phyloP scores from a whole-genome alignment of 1,140 invertebrate genomes.

The Nasonia giraulti region DNA sequence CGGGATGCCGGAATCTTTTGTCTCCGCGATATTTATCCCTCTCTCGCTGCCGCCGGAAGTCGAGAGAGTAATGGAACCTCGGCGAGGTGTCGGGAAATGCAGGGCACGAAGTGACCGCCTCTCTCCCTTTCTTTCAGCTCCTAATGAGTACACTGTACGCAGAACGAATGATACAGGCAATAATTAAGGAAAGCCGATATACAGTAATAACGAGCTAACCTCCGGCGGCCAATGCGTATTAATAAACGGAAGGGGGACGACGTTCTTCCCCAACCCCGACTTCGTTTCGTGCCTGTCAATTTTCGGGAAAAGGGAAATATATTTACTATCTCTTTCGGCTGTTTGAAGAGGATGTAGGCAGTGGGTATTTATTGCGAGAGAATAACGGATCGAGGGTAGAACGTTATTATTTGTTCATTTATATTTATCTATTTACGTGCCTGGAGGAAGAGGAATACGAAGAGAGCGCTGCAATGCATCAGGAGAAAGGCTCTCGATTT shows the following conservation, averaged over 20 bases:
- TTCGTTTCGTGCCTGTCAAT: background rate
- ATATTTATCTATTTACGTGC: background rate
- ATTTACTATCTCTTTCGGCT: background rate
- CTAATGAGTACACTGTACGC: constrained; percentile 1
- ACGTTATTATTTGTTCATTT: background rate
- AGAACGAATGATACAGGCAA: background rate
- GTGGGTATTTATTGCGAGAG: background rate
- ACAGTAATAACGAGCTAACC: background rate
- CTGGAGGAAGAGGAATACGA: background rate
- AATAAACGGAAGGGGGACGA: background rate
- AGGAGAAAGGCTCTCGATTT: constrained; percentile 28
- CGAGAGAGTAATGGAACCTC: constrained; percentile 60
- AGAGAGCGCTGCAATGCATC: background rate
- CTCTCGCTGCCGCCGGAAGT: constrained; percentile 45
- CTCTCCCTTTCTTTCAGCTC: background rate
- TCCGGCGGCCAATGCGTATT: background rate
- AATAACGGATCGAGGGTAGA: background rate
- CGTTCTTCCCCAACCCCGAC: too few relatives aligned
- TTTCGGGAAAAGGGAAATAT: background rate
- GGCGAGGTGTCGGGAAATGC: constrained; percentile 32
- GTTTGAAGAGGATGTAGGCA: background rate
- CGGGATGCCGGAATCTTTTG: constrained; percentile 65
- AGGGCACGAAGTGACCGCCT: background rate
- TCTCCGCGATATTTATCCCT: constrained; percentile 70
- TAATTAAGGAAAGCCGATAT: constrained; percentile 8